Conservation (phyloP, 1,140 invertebrate genomes). For the Zaprionus kolodkinae region DNA sequence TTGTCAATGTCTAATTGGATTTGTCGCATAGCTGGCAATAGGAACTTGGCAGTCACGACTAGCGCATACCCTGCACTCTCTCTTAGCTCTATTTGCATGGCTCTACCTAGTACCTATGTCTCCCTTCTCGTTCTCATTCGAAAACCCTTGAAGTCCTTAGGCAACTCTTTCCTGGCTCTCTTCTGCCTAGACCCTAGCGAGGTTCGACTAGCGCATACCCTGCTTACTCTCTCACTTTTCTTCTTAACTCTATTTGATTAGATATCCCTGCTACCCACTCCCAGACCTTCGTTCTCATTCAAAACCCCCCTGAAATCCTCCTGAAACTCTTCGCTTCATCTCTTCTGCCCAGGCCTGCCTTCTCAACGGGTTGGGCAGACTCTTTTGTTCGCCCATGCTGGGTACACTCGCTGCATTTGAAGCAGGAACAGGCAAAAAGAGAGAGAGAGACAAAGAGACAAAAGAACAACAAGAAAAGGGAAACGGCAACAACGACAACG, state of each 20-base stretch:
- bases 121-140: background rate
- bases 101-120: background rate
- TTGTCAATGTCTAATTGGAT: slow-evolving; percentile 29
- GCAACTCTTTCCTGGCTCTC: too few relatives aligned
- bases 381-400: background rate
- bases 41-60: background rate
- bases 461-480: slow-evolving; percentile 12
- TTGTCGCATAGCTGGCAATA: background rate
- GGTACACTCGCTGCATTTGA: background rate
- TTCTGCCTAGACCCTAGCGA: background rate
- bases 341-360: background rate
- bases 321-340: background rate
- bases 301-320: too few relatives aligned
- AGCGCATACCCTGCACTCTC: background rate
- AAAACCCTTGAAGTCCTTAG: too few relatives aligned
- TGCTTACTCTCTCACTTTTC: background rate
- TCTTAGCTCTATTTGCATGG: background rate
- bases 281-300: background rate
- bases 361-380: background rate
- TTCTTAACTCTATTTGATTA: background rate
- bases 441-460: background rate
- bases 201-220: background rate
- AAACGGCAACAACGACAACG: background rate
- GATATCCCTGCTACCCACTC: background rate
- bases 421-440: background rate